Evolutionary conservation across 2,113 vertebrate species (phyloP), one percentile per base, ranked within the genome.

Genomic region (Cygnus atratus): DNA sequence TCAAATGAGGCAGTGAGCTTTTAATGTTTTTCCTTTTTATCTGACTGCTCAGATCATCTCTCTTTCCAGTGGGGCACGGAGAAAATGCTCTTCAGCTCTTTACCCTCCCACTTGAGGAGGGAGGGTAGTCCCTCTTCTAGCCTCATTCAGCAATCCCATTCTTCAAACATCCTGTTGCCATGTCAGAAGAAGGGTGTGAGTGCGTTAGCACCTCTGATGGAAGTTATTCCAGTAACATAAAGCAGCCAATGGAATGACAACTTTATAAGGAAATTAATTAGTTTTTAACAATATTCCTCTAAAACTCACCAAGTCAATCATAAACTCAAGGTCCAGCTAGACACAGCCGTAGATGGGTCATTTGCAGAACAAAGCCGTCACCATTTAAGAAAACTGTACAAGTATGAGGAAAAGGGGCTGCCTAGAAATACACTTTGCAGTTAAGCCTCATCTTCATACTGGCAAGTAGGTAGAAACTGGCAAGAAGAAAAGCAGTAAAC

Each of bases 11-110:
- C 94, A 96, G 84, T 1, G 81, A 91, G 72, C 93, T 96, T 97
- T 95, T 91, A 97, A 94, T 92, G 83, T 85, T 71, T 70, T 96
- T 95, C 84, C 72, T 68, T 97, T 93, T 95, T 76, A 91, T 88
- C 88, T 97, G 96, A 95, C 91, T 94, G 88, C 85, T 97, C 81
- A 72, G 59, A 97, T 94, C 78, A 93, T 81, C 97, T 95, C 84
- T 94, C 81, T 84, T 96, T 95, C 96, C 92, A 95, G 68, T 33
- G 55, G 35, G 94, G 90, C 84, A 87, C 28, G 90, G 84, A 95
- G 84, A 95, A 97, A 97, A 82, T 70, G 86, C 85, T 90, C 63
- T 93, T 78, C 80, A 96, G 94, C 81, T 91, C 95, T 87, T 79
- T 41, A 91, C 62, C 73, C 76, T 77, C 57, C 44, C 66, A 91